Evolutionary conservation across 1,140 invertebrate genomes (phyloP), one percentile per base, ranked within the genome.

Genomic region (Choristoneura fumiferana): DNA sequence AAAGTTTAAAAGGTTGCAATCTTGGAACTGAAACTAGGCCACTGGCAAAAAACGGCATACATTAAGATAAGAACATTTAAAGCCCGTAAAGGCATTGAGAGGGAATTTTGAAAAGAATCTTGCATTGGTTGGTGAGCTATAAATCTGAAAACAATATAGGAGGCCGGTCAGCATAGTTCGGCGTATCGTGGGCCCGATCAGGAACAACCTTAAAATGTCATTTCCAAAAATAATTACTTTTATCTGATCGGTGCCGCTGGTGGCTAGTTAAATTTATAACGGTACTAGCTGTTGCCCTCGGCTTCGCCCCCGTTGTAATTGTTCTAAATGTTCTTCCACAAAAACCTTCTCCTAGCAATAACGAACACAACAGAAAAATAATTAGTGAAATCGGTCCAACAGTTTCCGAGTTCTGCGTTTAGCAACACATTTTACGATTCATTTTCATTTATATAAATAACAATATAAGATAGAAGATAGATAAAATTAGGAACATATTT

Each of bases 141-240:
- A 60, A 60, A 60, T 60, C 53, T 55, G 40, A 34, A 45, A 60
- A 60, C 52, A 60, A 60, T 60, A 43, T 60, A 38, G 43, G 18
- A 10, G 43, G 29, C 43, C 43, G 53, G 35, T 35, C 53, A 37
- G 34, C 53, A 12, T 36, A 10, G 13, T 29, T 29, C 10, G 12
- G 14, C 14, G 8, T 34, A 60, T 60, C 58, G 49, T 22, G 15
- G 9, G 12, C 8, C 58, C 58, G 58, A 60, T 60, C 58, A 40
- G 13, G 10, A 36, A 38, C 18, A 45, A 15, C 43, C 43, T 43
- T 22, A 43, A 60, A 60, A 54, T 60, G 29, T 29, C 33, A 18
- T 57, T 60, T 54, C 53, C 8, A 33, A 54, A 54, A 54, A 54
- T 54, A 54, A 54, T 54, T 54, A 54, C 53, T 33, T 13, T 54